phyloP scores from a whole-genome alignment of 2,113 vertebrate genomes.

The Zosterops hypoxanthus region DNA sequence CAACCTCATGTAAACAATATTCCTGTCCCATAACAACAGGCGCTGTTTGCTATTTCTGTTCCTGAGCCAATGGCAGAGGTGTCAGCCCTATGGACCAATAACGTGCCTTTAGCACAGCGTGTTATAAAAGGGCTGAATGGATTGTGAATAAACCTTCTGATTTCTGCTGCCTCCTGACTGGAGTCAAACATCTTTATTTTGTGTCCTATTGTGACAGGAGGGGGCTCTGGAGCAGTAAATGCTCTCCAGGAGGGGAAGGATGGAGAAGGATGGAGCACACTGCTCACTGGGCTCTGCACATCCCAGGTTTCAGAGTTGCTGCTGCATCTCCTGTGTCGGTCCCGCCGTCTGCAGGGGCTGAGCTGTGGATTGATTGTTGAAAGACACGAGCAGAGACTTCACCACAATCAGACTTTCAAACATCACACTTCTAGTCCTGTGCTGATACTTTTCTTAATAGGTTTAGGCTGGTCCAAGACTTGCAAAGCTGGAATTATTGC shows the following conservation, averaged over 20 bases:
- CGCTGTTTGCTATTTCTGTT: no score
- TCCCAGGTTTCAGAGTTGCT: not conserved
- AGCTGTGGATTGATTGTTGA: not conserved
- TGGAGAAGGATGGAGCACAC: not conserved
- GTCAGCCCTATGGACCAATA: no score
- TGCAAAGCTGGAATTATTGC: not conserved
- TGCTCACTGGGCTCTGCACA: not conserved
- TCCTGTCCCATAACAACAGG: no score
- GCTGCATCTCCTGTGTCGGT: not conserved
- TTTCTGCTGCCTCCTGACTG: no score
- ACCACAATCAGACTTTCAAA: not conserved
- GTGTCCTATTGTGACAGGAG: no score
- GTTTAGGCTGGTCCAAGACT: not conserved
- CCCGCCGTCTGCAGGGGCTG: fast-evolving
- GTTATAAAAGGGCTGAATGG: no score
- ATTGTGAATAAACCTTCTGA: no score
- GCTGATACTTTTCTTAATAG: not conserved
- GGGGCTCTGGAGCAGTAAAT: not conserved
- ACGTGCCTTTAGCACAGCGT: no score
- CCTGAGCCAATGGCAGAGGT: no score
- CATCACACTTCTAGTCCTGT: not conserved
- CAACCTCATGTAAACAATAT: no score
- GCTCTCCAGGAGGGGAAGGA: not conserved
- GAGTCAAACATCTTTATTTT: no score
- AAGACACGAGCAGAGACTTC: not conserved